These are phyloP conservation scores for Chunga burmeisteri DNA, from an alignment of 2,113 vertebrate species.

Conservation along the genomic window DNA sequence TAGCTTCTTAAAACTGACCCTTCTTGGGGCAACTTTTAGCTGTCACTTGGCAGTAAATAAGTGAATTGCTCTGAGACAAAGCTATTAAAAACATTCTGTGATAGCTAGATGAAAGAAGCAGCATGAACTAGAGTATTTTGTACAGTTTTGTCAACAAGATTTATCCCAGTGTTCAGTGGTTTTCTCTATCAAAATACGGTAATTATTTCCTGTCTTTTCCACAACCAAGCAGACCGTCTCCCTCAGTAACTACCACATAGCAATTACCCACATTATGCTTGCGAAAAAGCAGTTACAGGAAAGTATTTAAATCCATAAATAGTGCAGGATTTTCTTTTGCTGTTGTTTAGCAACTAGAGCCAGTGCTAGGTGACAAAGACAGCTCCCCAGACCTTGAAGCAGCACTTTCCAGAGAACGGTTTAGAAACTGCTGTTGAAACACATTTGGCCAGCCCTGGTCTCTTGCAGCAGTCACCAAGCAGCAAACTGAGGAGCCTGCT, in stretches of 20 bases:
- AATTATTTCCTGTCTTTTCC: neutral
- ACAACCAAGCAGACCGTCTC: neutral
- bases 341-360: neutral
- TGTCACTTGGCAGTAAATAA: neutral
- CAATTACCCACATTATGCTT: neutral
- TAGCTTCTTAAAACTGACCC: neutral
- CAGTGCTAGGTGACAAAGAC: neutral
- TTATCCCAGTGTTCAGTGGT: neutral
- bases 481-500: neutral
- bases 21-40: neutral
- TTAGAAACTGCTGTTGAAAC: neutral
- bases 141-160: neutral
- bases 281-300: neutral
- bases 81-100: neutral
- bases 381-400: neutral
- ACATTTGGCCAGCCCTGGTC: neutral
- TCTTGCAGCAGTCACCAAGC: neutral
- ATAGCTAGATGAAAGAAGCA: neutral
- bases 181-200: neutral
- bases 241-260: neutral
- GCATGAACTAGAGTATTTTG: neutral
- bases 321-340: neutral
- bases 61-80: neutral
- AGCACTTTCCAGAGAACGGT: neutral
- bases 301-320: neutral